These are phyloP conservation scores for Rhinoptilus africanus DNA, from an alignment of 2,113 vertebrate species.

Conservation along the genomic window DNA sequence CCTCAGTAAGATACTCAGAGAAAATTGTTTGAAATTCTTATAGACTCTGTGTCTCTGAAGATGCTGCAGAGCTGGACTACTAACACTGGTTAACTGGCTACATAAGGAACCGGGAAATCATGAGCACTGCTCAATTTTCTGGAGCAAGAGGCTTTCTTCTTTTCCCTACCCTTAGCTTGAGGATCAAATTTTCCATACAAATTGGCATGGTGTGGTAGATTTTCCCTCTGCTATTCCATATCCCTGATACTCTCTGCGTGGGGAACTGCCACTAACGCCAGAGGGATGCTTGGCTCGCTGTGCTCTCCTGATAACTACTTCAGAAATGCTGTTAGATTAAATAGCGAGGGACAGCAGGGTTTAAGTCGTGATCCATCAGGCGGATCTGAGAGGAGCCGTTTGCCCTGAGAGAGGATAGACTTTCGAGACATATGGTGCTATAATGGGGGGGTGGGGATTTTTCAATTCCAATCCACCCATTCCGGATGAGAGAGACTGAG, in stretches of 20 bases:
- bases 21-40: neutral
- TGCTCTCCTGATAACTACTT: conserved; percentile 26
- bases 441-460: conserved; percentile 59
- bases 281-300: neutral
- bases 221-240: conserved; percentile 33
- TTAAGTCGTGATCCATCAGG: conserved; percentile 50
- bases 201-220: neutral
- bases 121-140: neutral
- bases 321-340: conserved; percentile 38
- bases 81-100: neutral
- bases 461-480: conserved; percentile 72
- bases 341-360: conserved; percentile 39
- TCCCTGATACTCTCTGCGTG: neutral
- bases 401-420: conserved; percentile 66
- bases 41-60: neutral
- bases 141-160: neutral
- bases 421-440: conserved; percentile 71
- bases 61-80: neutral
- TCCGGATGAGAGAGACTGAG: conserved; percentile 71
- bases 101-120: neutral
- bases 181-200: conserved; percentile 45
- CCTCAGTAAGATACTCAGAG: neutral
- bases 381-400: conserved; percentile 58
- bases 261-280: neutral
- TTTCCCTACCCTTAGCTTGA: conserved; percentile 3